Base-by-base conservation (phyloP, 2,797 vertebrate species). In the Galaxias olidus region DNA sequence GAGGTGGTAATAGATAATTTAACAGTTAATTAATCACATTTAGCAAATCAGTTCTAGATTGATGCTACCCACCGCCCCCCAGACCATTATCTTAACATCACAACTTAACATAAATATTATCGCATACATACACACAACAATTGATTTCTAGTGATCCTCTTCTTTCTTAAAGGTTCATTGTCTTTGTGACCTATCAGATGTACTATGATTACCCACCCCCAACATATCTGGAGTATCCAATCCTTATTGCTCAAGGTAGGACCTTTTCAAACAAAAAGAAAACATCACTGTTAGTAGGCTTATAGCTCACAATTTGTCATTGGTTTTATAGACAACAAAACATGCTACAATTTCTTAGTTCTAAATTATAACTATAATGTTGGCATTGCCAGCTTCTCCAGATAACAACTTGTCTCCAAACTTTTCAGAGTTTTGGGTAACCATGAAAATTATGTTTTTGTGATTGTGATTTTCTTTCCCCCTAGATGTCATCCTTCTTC, bases 151-250 rank as follows among this genome's bases (percentile, higher is more conserved):
- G 30, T 30, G 2, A 30, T 30, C 30, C 30, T 30, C 30, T 11
- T 79, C 3, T 77, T 4, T 73, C 41, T 78, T 69, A 56, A 79
- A 99, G 97, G 77, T 96, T 92, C 83, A 90, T 98, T 59, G 95
- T 98, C 59, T 97, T 96, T 80, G 89, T 98, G 12, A 93, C 93
- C 1, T 98, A 98, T 87, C 96, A 98, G 83, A 93, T 92, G 80
- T 97, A 95, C 83, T 96, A 98, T 4, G 88, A 85, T 66, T 96
- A 97, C 83, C 96, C 97, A 1, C 86, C 93, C 46, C 90, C 94
- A 45, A 96, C 96, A 0, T 98, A 95, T 81, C 86, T 98, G 87
- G 97, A 98, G 66, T 97, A 95, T 79, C 96, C 97, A 4, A 93
- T 98, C 73, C 91, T 99, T 73, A 95, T 97, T 4, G 85, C 88